Percentiles rank a stretch among this genome's conserved stretches.
phyloP scores from a whole-genome alignment of 1,140 invertebrate species.

The Drosophila suzukii region DNA sequence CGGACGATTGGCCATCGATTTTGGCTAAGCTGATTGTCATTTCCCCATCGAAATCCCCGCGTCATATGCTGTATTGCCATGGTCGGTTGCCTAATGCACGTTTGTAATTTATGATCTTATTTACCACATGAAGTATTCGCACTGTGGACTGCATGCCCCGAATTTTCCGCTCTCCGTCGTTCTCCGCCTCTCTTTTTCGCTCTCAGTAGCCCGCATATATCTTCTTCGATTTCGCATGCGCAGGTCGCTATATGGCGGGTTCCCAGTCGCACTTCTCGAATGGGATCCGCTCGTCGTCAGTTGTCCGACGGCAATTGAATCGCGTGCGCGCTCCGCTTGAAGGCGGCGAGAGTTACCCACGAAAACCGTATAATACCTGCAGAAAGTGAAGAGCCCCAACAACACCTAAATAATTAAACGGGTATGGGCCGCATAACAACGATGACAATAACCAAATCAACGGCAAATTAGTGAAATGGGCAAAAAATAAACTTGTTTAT shows the following conservation, averaged over 20 bases:
- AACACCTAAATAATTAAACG: slow-evolving; percentile 23
- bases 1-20: slow-evolving; percentile 10
- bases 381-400: slow-evolving; percentile 23
- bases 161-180: neutral
- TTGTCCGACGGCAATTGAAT: slow-evolving; percentile 70
- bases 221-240: slow-evolving; percentile 66
- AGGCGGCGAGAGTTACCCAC: slow-evolving; percentile 51
- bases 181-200: neutral
- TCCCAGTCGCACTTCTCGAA: slow-evolving; percentile 27
- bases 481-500: slow-evolving; percentile 49
- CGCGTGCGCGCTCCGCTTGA: slow-evolving; percentile 65
- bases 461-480: slow-evolving; percentile 25
- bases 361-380: slow-evolving; percentile 24
- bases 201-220: slow-evolving; percentile 6
- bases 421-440: slow-evolving; percentile 8
- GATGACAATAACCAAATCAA: slow-evolving; percentile 13
- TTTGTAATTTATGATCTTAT: slow-evolving; percentile 51
- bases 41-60: slow-evolving; percentile 4
- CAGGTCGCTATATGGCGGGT: slow-evolving; percentile 42
- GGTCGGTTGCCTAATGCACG: slow-evolving; percentile 3
- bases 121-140: slow-evolving; percentile 42
- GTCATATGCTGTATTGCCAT: slow-evolving; percentile 33
- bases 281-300: slow-evolving; percentile 54
- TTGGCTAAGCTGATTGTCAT: neutral
- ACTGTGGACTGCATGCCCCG: slow-evolving; percentile 7